Base-by-base conservation (phyloP, 2,113 vertebrate species). In the Grammomys surdaster region DNA sequence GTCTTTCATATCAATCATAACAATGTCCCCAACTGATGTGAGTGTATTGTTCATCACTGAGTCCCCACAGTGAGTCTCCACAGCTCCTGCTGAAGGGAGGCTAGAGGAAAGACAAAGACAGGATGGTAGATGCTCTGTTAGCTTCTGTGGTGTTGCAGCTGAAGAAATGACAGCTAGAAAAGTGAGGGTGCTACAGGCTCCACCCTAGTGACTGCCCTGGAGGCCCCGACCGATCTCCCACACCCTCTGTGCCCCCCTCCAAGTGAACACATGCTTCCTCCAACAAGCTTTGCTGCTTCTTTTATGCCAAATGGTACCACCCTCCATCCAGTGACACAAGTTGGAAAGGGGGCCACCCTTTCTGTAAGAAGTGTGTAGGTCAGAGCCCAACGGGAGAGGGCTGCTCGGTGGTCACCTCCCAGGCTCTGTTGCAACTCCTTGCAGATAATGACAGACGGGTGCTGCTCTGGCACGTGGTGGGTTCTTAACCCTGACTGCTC, bases 401-500 rank as follows among this genome's bases (percentile, higher is more conserved):
- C 33, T 65, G 43, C 85, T 92, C 51, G 20, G 8, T 7, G 85
- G 24, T 33, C 17, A 7, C 22, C 5, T 7, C n/a, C 70, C 7
- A 0, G n/a, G n/a, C 77, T 11, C 60, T 76, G 63, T 81, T 65
- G 69, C 51, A 4, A 51, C 13, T 82, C 24, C 7, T 40, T 93
- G 17, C 65, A 60, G 85, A 94, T 48, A 65, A 85, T 93, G 56
- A 17, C 24, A 60, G 36, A 5, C 24, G 0, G n/a, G 63, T 48
- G 54, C 78, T 70, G n/a, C 80, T 97, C 85, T 56, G 86, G 95
- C 69, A 89, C 85, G 90, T 89, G 56, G 43, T 82, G 63, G 63
- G 11, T 87, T 94, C 81, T 84, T 31, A 72, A 89, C n/a, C 33
- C 16, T 65, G 22, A 12, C 24, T 12, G n/a, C 40, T 26, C 46